Base-by-base conservation (phyloP, 2,113 vertebrate species). In the Ageneiosus marmoratus region DNA sequence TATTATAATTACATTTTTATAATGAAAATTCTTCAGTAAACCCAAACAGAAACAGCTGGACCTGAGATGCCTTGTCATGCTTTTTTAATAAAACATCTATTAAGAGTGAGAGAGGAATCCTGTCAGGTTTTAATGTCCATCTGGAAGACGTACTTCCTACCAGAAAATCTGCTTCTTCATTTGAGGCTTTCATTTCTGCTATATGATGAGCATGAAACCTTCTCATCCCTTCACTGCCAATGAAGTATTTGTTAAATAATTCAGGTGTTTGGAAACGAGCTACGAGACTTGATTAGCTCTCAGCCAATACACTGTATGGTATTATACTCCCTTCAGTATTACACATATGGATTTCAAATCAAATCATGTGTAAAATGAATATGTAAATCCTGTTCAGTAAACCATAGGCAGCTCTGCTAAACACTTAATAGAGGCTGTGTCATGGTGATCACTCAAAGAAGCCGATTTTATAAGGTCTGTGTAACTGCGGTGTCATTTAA, bases 301-400 rank as follows among this genome's bases (percentile, higher is more conserved):
- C 50, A 50, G 60, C 60, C 82, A 63, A 77, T 83, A 56, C 53
- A 20, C 63, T 27, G n/a, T n/a, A n/a, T n/a, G 70, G 76, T 79
- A 79, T 84, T 84, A 79, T 67, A 56, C 27, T 37, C 56, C 20
- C 65, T 12, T 69, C 51, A 56, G 44, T 72, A 79, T 29, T 62
- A 55, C 50, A 77, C 67, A 77, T 78, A 83, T 50, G 53, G 75
- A 84, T 72, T 79, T 58, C 3, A 78, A 72, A 84, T 84, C 72
- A 84, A 84, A 79, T 79, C 75, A 84, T 79, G 76, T 60, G 53
- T 84, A 84, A 78, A 84, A 84, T 77, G 62, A 83, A 83, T 78
- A 83, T 83, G 74, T 32, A 78, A 84, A 84, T 84, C 37, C 51
- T 11, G 4, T 79, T 79, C 53, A 72, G 37, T 72, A 55, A 56